Percentiles rank a stretch among this genome's conserved stretches.
These are phyloP conservation scores for Apotomis betuletana DNA, from an alignment of 2,888 invertebrate species.

Conservation along the genomic window DNA sequence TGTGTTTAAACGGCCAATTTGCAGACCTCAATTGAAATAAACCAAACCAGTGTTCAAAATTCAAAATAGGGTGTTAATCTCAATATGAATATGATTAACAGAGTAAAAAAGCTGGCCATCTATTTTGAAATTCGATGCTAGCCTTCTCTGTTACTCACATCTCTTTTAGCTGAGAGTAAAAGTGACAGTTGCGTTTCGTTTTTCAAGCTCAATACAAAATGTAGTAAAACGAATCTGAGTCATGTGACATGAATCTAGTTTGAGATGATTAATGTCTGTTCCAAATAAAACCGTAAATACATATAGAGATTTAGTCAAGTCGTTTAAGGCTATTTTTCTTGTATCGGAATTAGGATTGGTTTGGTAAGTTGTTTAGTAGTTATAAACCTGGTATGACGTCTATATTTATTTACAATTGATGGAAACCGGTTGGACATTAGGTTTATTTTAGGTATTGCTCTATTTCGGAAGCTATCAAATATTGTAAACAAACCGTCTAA, in stretches of 20 bases:
- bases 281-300: slow-evolving; percentile 30
- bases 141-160: not conserved
- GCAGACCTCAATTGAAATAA: slow-evolving; percentile 43
- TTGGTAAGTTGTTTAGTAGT: not conserved
- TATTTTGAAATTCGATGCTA: slow-evolving; percentile 12
- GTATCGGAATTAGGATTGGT: slow-evolving; percentile 12
- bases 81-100: slow-evolving; percentile 19
- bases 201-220: slow-evolving; percentile 10
- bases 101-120: slow-evolving; percentile 11
- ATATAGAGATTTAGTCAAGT: slow-evolving; percentile 25
- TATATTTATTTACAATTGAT: not conserved
- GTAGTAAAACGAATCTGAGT: slow-evolving; percentile 24
- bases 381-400: slow-evolving; percentile 1
- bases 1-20: slow-evolving; percentile 51
- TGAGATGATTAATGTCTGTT: slow-evolving; percentile 27
- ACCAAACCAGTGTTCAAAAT: slow-evolving; percentile 25
- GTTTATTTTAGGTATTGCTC: not conserved
- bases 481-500: not conserved
- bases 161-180: slow-evolving; percentile 4
- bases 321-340: slow-evolving; percentile 31
- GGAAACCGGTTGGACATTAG: not conserved
- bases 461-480: not conserved
- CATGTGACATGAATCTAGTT: slow-evolving; percentile 32
- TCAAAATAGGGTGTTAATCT: slow-evolving; percentile 28
- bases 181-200: slow-evolving; percentile 5